Evolutionary conservation across 2,113 vertebrate genomes (phyloP), one percentile per base, ranked within the genome.

Genomic region (Alligator sinensis): DNA sequence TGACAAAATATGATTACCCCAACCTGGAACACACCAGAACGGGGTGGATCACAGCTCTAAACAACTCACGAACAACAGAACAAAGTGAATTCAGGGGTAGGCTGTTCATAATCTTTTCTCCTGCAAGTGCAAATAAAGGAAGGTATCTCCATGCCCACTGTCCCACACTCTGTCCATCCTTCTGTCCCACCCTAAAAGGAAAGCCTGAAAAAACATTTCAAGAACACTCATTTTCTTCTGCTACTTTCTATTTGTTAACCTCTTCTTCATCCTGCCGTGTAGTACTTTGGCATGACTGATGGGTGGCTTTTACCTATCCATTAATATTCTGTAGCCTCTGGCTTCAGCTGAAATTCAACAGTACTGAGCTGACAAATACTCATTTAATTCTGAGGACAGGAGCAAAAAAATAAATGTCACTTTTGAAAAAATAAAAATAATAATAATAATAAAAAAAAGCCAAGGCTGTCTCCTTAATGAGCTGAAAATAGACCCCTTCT

Each of bases 181-280:
- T 76, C 18, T 11, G 0, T 34, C 14, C 14, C 34, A 1, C n/a
- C 60, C 12, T 5, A 0, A 0, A 6, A 47, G 57, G 9, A n/a
- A 10, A 0, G 0, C 38, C 14, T 24, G 8, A 57, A 61, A n/a
- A 70, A 77, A 64, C 63, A 3, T 17, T 81, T 75, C 34, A 30
- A 0, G 2, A 0, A 72, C 1, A 7, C 54, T 91, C n/a, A 4
- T 88, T 95, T 84, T 76, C 70, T 86, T 30, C 63, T 2, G 68
- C 75, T 11, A 1, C 57, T 58, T 13, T 79, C 34, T 27, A 2
- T 24, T 59, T 72, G 27, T 12, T 57, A 57, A 57, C 54, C 27
- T n/a, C 30, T 72, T 72, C 22, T 61, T 61, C 22, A 21, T 22
- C 60, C 60, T 18, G 18, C 60, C 21, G 17, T 61, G 55, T 10